Evolutionary conservation across 92 coral and sea anemone genomes (phyloP).

Genomic region (Palythoa caribaeorum): DNA sequence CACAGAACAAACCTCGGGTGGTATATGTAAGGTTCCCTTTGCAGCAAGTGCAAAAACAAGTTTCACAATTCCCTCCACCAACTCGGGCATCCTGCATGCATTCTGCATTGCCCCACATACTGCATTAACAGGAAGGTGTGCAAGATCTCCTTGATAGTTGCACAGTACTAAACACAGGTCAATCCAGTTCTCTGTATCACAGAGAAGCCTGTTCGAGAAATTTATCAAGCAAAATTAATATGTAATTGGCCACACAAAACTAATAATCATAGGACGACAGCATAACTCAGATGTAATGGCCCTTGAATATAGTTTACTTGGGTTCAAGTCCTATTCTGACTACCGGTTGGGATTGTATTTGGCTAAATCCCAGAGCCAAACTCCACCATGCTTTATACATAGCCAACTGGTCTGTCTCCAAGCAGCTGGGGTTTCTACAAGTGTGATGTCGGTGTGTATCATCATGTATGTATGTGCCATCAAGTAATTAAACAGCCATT

Average conservation of each 20-base stretch:
- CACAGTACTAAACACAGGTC: slow-evolving; percentile 19
- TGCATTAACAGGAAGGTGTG: slow-evolving; percentile 18
- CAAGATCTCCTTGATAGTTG: slow-evolving; percentile 27
- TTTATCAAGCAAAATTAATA: not conserved
- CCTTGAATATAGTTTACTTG: not conserved
- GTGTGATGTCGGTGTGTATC: too few species aligned
- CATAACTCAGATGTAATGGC: not conserved
- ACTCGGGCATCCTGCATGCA: slow-evolving; percentile 21
- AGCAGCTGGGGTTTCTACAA: too few species aligned
- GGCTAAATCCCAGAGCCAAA: too few species aligned
- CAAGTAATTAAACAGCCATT: too few species aligned
- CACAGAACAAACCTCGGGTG: not conserved
- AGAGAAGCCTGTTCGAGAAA: slow-evolving; percentile 9
- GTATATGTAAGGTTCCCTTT: not conserved
- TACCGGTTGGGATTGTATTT: too few species aligned
- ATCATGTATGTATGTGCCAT: too few species aligned
- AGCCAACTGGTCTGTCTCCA: too few species aligned
- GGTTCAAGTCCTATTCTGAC: not conserved
- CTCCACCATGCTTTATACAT: too few species aligned
- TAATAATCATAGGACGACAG: too few species aligned
- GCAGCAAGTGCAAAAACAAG: not conserved
- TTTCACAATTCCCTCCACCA: slow-evolving; percentile 24
- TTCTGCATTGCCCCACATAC: slow-evolving; percentile 21
- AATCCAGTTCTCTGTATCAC: slow-evolving; percentile 33
- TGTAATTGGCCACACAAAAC: not conserved